These are phyloP conservation scores for Galeopterus variegatus DNA, from an alignment of 2,113 vertebrate genomes.

Conservation along the genomic window DNA sequence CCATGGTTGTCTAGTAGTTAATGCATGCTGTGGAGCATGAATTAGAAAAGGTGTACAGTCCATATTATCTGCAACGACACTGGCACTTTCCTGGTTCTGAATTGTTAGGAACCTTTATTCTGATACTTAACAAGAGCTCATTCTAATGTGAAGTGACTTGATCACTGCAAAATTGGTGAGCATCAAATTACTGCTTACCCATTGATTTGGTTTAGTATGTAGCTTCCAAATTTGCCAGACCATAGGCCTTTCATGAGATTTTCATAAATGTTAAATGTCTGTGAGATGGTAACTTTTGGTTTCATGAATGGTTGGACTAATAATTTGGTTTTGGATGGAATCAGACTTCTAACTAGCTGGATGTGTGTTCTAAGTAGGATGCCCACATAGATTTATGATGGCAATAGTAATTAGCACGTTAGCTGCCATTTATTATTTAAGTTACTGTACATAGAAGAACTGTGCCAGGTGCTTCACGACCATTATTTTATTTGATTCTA, in stretches of 20 bases:
- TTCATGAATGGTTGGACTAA: conserved; percentile 27
- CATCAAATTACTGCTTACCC: neutral
- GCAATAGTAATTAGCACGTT: neutral
- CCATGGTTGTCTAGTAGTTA: neutral
- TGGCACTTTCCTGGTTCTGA: neutral
- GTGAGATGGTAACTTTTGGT: conserved; percentile 10
- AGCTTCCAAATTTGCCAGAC: conserved; percentile 4
- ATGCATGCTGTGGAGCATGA: neutral
- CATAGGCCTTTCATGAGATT: neutral
- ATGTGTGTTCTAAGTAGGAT: neutral
- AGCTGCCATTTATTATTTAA: neutral
- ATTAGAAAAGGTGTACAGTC: neutral
- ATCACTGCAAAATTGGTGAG: conserved; percentile 5
- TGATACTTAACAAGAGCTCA: neutral
- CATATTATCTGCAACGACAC: neutral
- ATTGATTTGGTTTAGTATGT: neutral
- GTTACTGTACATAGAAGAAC: neutral
- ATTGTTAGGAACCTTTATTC: neutral
- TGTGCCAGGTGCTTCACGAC: neutral
- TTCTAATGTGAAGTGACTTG: conserved; percentile 31
- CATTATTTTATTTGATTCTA: conserved; percentile 7
- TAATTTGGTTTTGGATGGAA: neutral
- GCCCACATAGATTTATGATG: neutral
- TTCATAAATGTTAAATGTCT: conserved; percentile 21
- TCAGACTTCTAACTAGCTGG: neutral